Evolutionary conservation across 2,113 vertebrate species (phyloP).

Genomic region (Scomber colias): DNA sequence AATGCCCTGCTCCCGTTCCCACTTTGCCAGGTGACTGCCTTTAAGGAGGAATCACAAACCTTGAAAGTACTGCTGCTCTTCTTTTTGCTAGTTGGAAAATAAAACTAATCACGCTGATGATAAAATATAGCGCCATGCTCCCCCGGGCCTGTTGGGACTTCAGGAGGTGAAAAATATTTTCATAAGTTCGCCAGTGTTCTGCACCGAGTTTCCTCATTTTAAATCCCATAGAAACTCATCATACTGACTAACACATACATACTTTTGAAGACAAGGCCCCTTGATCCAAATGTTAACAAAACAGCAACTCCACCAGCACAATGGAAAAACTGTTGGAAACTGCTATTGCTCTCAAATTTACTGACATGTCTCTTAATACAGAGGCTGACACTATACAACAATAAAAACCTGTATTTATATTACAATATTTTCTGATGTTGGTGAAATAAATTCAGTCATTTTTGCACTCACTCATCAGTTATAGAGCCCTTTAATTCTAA

Average conservation of each 20-base stretch:
- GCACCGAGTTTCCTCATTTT: constrained; percentile 33
- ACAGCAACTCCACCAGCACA: background rate
- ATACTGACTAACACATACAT: constrained; percentile 16
- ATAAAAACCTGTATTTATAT: constrained; percentile 4
- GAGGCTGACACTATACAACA: background rate
- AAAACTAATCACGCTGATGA: constrained; percentile 72
- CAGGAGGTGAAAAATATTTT: constrained; percentile 55
- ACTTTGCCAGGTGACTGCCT: constrained; percentile 86
- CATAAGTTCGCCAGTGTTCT: constrained; percentile 47
- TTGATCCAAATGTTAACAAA: background rate
- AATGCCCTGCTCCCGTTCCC: constrained; percentile 80
- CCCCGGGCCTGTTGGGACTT: constrained; percentile 46
- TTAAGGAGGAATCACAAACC: constrained; percentile 82
- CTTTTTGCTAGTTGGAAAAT: constrained; percentile 62
- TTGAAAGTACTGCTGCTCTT: constrained; percentile 70
- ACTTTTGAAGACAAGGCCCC: background rate
- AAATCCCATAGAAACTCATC: constrained; percentile 10
- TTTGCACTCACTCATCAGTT: background rate
- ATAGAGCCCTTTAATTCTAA: constrained; percentile 14
- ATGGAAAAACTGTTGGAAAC: background rate
- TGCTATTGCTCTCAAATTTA: background rate
- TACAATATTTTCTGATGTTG: background rate
- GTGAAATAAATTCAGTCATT: background rate
- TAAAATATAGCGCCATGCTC: constrained; percentile 58
- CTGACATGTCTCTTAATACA: background rate